Conservation (phyloP, 2,888 invertebrate genomes). For the Netelia inedita region DNA sequence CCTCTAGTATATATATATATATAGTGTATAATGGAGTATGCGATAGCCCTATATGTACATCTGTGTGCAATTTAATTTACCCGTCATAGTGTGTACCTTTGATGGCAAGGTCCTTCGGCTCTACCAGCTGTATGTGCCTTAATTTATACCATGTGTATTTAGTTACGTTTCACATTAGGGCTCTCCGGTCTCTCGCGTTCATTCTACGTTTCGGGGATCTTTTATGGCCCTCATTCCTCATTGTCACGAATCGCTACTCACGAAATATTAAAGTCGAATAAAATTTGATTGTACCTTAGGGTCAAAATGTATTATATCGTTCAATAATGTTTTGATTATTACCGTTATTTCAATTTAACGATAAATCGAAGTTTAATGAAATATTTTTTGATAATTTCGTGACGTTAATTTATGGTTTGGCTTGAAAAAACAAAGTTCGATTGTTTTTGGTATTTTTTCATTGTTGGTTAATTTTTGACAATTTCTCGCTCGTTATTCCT, state of each 20-base stretch:
- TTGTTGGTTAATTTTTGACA: too few relatives aligned
- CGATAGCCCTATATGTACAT: slow-evolving; percentile 5
- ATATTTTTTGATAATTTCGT: too few relatives aligned
- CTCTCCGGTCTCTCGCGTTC: background rate
- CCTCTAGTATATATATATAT: slow-evolving; percentile 6
- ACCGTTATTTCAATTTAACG: too few relatives aligned
- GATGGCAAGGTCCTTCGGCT: slow-evolving; percentile 54
- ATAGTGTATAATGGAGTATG: slow-evolving; percentile 21
- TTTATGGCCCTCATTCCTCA: background rate
- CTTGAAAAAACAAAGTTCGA: too few relatives aligned
- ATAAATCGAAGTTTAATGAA: too few relatives aligned
- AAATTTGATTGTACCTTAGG: too few relatives aligned
- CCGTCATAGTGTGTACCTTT: slow-evolving; percentile 46
- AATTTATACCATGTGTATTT: slow-evolving; percentile 30
- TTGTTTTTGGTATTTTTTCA: too few relatives aligned
- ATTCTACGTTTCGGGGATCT: background rate
- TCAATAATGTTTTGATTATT: too few relatives aligned
- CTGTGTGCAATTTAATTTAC: slow-evolving; percentile 39
- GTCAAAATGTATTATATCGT: too few relatives aligned
- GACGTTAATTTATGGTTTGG: too few relatives aligned
- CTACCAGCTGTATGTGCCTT: slow-evolving; percentile 19
- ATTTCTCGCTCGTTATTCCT: too few relatives aligned
- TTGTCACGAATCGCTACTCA: background rate
- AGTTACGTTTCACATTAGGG: slow-evolving; percentile 20
- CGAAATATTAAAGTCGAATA: background rate